Base-by-base conservation (phyloP, 2,113 vertebrate species). In the Craseonycteris thonglongyai region DNA sequence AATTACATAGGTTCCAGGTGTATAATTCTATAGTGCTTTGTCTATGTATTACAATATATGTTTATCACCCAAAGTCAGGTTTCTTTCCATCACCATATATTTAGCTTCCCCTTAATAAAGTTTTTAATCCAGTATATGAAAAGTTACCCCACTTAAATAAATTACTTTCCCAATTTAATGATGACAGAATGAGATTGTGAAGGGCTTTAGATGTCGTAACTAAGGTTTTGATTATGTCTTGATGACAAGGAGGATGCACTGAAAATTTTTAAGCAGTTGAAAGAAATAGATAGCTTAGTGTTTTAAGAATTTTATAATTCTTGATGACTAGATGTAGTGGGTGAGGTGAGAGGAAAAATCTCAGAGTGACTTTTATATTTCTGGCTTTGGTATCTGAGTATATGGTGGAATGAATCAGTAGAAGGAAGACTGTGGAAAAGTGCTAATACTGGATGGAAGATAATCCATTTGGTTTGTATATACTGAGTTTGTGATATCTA, bases 141-240 rank as follows among this genome's bases (percentile, higher is more conserved):
- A 86, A 78, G 33, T 61, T 5, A 76, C 22, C 7, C 12, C 24
- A 38, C 22, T 93, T 56, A 78, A 38, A 65, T 78, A 33, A 82
- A 66, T 82, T 88, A 81, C 38, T 92, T 91, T 93, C 30, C 47
- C 93, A 86, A 74, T 72, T 86, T 74, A 91, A 86, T 38, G 14
- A 69, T 24, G 24, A 65, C 56, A 76, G 19, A 89, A 30, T 49
- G 58, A 75, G 33, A 58, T 40, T 91, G 15, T 69, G 21, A 54
- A 88, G n/a, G 35, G 13, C 42, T 88, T 86, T 82, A 5, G 4
- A 33, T 61, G 33, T 38, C 13, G 30, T 65, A 82, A 4, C 6
- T 58, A 49, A 51, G 4, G 21, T 30, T 93, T 95, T 54, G 30
- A 49, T 83, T 95, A 81, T 92, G 68, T 68, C 69, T 79, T 86